Base-by-base conservation (phyloP, 2,888 invertebrate genomes). In the Trachelus iudaicus region DNA sequence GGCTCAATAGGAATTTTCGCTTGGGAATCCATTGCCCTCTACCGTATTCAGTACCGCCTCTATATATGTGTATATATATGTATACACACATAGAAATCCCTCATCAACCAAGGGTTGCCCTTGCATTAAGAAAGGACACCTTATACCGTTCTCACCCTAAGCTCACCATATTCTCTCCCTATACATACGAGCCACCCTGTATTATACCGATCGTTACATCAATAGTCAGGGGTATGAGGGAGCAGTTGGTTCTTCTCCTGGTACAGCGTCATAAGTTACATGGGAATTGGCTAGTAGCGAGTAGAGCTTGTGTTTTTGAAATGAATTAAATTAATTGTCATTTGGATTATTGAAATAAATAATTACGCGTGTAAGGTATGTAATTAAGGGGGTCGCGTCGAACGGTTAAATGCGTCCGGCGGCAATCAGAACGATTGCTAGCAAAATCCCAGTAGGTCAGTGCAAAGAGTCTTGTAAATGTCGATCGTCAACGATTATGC, bases 401-500 rank as follows among this genome's bases (percentile, higher is more conserved):
- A 78, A 78, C 75, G 76, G 75, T 79, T 69, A 82, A 79, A 81
- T 79, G 79, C 9, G 9, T 2, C 23, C 15, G 23, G 9, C 23
- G 56, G 23, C 9, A 80, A 82, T 79, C 78, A 69, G 69, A 23
- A 75, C 68, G 73, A 80, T 81, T 81, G 81, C 84, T 81, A 73
- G 73, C 74, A 76, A 78, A 76, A 79, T 80, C 79, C 81, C 79
- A 86, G 86, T 88, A 84, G 87, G 88, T 89, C 89, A 89, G 88
- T 89, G 89, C 89, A 88, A 89, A 88, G 87, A 89, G 89, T 88
- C 87, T 83, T 81, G 82, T 75, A 85, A 84, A 83, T 84, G 83
- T 79, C 81, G 81, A 82, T 79, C 80, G 77, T 69, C 78, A 69
- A 84, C 78, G 82, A 84, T 84, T 84, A 85, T 82, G 82, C 83